Percentiles rank a stretch among this genome's conserved stretches.
Evolutionary conservation across 2,113 vertebrate genomes (phyloP).

Genomic region (Nothobranchius kuhntae): DNA sequence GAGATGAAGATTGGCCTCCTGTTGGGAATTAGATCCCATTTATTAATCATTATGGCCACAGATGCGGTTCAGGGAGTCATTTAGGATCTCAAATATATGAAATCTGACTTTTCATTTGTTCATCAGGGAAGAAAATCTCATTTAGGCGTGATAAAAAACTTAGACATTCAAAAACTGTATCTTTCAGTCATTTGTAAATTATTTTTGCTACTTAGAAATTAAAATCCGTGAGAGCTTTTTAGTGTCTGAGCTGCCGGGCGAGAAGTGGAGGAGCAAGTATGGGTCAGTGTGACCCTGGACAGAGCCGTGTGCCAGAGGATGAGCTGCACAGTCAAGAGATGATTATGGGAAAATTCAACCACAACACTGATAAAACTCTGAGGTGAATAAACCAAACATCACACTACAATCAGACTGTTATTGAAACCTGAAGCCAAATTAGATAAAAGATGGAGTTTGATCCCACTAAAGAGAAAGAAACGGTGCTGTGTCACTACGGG

Average conservation of each 20-base stretch:
- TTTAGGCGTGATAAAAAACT: too few species aligned
- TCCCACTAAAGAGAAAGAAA: background rate
- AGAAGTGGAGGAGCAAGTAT: conserved; percentile 32
- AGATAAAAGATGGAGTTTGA: background rate
- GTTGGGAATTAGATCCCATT: background rate
- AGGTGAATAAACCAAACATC: too few species aligned
- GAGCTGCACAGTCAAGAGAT: conserved; percentile 5
- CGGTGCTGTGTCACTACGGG: background rate
- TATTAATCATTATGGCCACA: background rate
- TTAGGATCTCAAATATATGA: too few species aligned
- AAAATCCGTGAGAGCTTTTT: too few species aligned
- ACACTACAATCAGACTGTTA: too few species aligned
- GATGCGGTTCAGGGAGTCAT: background rate
- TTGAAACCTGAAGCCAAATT: too few species aligned
- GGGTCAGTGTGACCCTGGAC: conserved; percentile 44
- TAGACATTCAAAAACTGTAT: too few species aligned
- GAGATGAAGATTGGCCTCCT: background rate
- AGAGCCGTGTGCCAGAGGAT: conserved; percentile 22
- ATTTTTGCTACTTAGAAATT: too few species aligned
- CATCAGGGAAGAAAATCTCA: too few species aligned
- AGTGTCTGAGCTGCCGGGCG: too few species aligned
- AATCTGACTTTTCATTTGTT: too few species aligned
- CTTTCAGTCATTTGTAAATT: too few species aligned
- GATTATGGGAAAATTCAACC: background rate
- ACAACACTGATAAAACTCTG: background rate